phyloP scores from a whole-genome alignment of 2,797 vertebrate genomes.

The Neostethus bicornis region DNA sequence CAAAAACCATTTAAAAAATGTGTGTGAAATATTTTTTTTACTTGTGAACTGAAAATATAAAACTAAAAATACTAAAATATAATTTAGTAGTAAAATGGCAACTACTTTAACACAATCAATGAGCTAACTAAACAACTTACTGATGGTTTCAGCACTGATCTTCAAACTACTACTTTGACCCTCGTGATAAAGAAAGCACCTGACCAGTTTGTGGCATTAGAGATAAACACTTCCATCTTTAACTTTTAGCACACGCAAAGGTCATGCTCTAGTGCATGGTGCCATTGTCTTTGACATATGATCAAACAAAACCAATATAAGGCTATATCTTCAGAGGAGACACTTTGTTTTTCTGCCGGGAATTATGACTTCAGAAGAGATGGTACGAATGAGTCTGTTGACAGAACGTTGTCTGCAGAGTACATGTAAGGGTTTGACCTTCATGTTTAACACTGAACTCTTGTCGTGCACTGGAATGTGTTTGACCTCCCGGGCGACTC shows the following conservation, averaged over 20 bases:
- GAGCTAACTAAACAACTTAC: not conserved
- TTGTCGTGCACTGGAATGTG: slow-evolving; percentile 60
- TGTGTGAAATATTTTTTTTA: too few relatives aligned
- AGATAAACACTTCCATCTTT: not conserved
- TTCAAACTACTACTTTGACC: slow-evolving; percentile 3
- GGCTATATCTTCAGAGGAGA: slow-evolving; percentile 18
- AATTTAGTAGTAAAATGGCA: too few relatives aligned
- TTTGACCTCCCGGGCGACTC: slow-evolving; percentile 50
- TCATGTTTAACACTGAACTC: slow-evolving; percentile 66
- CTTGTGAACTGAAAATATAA: too few relatives aligned
- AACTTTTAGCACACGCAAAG: not conserved
- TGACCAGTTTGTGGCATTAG: not conserved
- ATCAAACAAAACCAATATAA: slow-evolving; percentile 17
- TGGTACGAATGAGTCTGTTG: slow-evolving; percentile 44
- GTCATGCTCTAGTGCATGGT: not conserved
- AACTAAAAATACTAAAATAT: too few relatives aligned
- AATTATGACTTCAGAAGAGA: slow-evolving; percentile 36
- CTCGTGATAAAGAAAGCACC: slow-evolving; percentile 10
- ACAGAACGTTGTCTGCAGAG: slow-evolving; percentile 50
- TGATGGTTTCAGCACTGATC: slow-evolving; percentile 4
- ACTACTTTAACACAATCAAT: too few relatives aligned
- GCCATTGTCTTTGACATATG: slow-evolving; percentile 3
- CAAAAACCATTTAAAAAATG: not conserved
- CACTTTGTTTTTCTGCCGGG: slow-evolving; percentile 46
- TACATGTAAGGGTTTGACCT: slow-evolving; percentile 57